Conservation (phyloP, 2,113 vertebrate genomes). For the Halichoerus grypus region DNA sequence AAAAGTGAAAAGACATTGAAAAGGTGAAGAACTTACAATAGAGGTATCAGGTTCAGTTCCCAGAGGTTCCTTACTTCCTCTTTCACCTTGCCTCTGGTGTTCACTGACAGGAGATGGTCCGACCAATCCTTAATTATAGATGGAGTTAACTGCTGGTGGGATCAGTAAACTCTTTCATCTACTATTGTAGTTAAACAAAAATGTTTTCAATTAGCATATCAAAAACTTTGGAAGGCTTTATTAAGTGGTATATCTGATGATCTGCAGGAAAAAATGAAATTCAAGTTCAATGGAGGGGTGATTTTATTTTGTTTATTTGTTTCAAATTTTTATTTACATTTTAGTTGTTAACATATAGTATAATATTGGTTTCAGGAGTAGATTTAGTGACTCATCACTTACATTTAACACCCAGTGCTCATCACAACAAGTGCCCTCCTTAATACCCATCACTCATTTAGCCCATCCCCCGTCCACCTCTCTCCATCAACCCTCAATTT, state of each 20-base stretch:
- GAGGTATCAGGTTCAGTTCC: neutral
- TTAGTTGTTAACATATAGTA: neutral
- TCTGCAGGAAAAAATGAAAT: slow-evolving; percentile 26
- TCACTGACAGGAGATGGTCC: neutral
- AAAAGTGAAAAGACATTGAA: neutral
- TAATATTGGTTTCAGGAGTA: neutral
- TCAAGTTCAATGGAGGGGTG: neutral
- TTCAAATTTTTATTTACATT: neutral
- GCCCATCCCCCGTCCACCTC: neutral
- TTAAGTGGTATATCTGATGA: neutral
- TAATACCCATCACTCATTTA: neutral
- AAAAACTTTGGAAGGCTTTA: neutral
- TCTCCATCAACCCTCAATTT: neutral
- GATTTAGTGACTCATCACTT: neutral
- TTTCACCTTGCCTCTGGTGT: neutral
- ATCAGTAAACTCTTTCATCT: neutral
- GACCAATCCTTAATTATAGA: neutral
- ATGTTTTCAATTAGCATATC: neutral
- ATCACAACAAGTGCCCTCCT: neutral
- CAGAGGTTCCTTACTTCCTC: neutral
- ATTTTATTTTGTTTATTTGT: neutral
- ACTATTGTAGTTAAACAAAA: neutral
- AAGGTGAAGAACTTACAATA: neutral
- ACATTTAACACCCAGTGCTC: neutral
- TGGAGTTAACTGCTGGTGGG: neutral